Evolutionary conservation across 2,888 invertebrate genomes (phyloP).

Genomic region (Malthinus seriepunctatus): DNA sequence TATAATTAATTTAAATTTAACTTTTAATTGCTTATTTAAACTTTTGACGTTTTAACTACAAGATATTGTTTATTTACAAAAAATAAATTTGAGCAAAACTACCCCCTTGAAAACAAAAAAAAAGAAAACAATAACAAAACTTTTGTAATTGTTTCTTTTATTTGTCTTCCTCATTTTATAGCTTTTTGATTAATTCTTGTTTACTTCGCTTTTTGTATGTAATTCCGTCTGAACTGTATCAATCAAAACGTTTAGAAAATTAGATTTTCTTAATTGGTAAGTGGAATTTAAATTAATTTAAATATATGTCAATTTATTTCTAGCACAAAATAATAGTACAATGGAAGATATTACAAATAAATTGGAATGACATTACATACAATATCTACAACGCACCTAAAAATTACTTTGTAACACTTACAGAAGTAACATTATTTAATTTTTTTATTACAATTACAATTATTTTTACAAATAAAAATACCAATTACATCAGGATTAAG

Average conservation of each 20-base stretch:
- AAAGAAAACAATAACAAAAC: conserved; percentile 3
- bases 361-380: background rate
- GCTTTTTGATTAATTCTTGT: conserved; percentile 1
- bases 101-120: background rate
- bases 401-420: conserved; percentile 5
- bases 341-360: no score
- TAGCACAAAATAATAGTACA: no score
- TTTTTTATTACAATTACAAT: conserved; percentile 3
- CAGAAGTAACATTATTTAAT: conserved; percentile 5
- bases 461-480: conserved; percentile 1
- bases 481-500: conserved; percentile 4
- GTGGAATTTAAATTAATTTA: no score
- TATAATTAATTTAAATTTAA: conserved; percentile 1
- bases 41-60: background rate
- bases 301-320: no score
- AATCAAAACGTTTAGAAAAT: conserved; percentile 1
- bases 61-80: background rate
- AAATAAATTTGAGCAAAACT: background rate
- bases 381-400: conserved; percentile 4
- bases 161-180: conserved; percentile 3
- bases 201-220: background rate
- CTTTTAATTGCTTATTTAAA: conserved; percentile 3
- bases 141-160: conserved; percentile 6
- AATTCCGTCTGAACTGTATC: background rate
- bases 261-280: background rate